Base-by-base conservation (phyloP, 2,888 invertebrate species). In the Limenitis camilla region DNA sequence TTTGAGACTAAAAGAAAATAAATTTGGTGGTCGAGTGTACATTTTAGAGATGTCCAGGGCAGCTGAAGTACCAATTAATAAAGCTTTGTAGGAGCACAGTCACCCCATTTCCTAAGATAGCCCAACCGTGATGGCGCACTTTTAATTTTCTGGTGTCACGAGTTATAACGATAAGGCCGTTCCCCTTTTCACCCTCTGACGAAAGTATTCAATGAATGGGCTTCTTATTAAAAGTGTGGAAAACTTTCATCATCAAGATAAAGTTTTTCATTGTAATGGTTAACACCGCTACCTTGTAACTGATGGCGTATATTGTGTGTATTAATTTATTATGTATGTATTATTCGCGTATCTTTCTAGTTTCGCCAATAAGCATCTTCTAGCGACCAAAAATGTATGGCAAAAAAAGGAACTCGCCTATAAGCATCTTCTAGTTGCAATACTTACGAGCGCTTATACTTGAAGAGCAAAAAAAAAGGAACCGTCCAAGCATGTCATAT, bases 61-160 rank as follows among this genome's bases (percentile, higher is more conserved):
- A 62, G 66, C 65, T 61, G 65, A 69, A 68, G 69, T 71, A 67
- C 70, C 80, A 78, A 84, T 85, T 83, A 85, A 85, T 84, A 81
- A 83, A 79, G 79, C 78, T 72, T 69, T 68, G 66, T 69, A 74
- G 76, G 61, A 76, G 81, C 77, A 59, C 67, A 78, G 81, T 84
- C 83, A 83, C 79, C 76, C 79, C 74, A 75, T 78, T 76, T 72
- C 64, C 72, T 71, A 72, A 79, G 82, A 83, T 78, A 78, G 75
- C 75, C 73, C 67, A 68, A 73, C 67, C 76, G 72, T 86, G 85
- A 86, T 80, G 63, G 54, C 60, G 76, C 81, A 73, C 81, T 85
- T 86, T 82, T 81, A 84, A 85, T 84, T 83, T 84, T 83, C 81
- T 81, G 77, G 76, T 81, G 84, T 81, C 81, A 79, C 82, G 76